Base-by-base conservation (phyloP, 2,113 vertebrate species). In the Laterallus jamaicensis region DNA sequence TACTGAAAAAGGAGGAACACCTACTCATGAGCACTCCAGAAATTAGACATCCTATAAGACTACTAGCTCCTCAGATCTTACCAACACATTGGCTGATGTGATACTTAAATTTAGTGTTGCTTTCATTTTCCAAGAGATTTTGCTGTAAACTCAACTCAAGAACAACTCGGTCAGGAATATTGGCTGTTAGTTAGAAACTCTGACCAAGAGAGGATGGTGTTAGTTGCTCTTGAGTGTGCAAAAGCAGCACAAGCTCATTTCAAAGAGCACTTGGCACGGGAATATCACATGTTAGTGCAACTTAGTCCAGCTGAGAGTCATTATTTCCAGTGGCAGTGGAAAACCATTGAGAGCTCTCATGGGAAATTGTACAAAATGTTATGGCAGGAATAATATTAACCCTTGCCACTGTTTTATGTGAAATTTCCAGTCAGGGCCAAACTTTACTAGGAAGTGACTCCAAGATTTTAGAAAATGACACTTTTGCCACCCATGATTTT, bases 271-370 rank as follows among this genome's bases (percentile, higher is more conserved):
- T 94, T 97, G 97, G 92, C 91, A 82, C 67, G 74, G 96, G 96
- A 97, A 97, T 97, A 97, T 97, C 97, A 93, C 97, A 95, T 97
- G 98, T 97, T 95, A 83, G 92, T 86, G 68, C 68, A 97, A 95
- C 94, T 74, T 90, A 79, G 96, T 69, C 95, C 98, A 98, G 96
- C 98, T 98, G 98, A 86, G 93, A 98, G 95, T 97, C 97, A 97
- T 98, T 98, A 97, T 97, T 97, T 97, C 96, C 97, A 98, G 98
- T 97, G 98, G 97, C 97, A 97, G 97, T 97, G 96, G 97, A 97
- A 98, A 98, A 90, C 95, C 97, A 96, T 97, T 96, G 96, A 96
- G 94, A 91, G 91, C 82, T 96, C 97, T 95, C 98, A 47, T 83
- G 96, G 97, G 97, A 97, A 93, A 95, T 44, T 31, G 95, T 94